Percentiles rank a stretch among this genome's conserved stretches.
Conservation (phyloP, 2,113 vertebrate species). For the Chiloscyllium plagiosum region DNA sequence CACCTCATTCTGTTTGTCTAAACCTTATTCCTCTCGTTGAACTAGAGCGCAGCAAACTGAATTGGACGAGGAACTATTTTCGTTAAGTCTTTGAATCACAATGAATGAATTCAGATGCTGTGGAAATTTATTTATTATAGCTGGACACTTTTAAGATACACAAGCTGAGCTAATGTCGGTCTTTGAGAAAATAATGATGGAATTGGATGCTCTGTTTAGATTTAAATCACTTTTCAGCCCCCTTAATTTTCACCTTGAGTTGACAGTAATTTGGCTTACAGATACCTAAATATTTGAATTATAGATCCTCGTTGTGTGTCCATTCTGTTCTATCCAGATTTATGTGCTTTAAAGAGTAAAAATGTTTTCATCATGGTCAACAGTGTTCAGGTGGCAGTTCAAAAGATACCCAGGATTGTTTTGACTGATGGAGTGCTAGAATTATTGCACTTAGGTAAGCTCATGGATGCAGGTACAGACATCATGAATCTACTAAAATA, state of each 20-base stretch:
- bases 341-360: neutral
- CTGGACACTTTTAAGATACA: neutral
- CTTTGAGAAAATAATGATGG: neutral
- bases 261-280: neutral
- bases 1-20: slow-evolving; percentile 26
- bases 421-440: neutral
- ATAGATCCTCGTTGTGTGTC: neutral
- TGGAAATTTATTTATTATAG: neutral
- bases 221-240: neutral
- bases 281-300: neutral
- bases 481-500: neutral
- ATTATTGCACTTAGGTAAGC: neutral
- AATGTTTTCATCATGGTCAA: too few relatives aligned
- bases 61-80: neutral
- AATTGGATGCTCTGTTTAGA: neutral
- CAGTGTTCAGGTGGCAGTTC: neutral
- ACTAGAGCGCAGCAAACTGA: neutral
- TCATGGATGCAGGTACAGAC: too few relatives aligned
- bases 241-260: neutral
- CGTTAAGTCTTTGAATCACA: neutral
- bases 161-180: neutral
- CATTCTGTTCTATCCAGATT: neutral
- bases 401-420: neutral
- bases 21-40: neutral
- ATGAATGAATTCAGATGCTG: slow-evolving; percentile 29